These are phyloP conservation scores for Xestia ashworthii DNA, from an alignment of 2,888 invertebrate genomes.

Conservation along the genomic window DNA sequence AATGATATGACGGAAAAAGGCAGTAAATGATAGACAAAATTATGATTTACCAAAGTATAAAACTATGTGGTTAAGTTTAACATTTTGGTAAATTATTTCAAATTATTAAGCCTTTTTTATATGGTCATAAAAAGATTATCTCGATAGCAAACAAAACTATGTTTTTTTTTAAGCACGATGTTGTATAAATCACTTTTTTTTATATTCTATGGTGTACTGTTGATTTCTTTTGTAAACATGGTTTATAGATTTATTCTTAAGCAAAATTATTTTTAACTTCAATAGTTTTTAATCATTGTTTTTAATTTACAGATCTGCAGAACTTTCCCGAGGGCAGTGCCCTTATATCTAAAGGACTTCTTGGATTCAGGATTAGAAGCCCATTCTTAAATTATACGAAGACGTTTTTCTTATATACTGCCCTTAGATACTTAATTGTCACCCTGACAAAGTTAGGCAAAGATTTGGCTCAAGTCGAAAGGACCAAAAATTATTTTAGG, in stretches of 20 bases:
- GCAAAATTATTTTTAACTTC: too few species aligned
- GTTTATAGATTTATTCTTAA: neutral
- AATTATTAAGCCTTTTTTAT: neutral
- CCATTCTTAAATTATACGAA: constrained; percentile 72
- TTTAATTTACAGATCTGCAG: constrained; percentile 87
- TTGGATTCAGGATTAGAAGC: constrained; percentile 92
- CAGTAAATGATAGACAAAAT: too few species aligned
- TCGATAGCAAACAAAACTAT: neutral
- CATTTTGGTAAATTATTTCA: neutral
- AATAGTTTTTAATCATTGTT: neutral
- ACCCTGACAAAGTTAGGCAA: constrained; percentile 22
- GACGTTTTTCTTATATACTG: neutral
- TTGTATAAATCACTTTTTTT: neutral
- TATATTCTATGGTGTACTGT: neutral
- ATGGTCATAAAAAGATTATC: neutral
- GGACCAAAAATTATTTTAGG: constrained; percentile 51
- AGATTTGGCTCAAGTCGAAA: constrained; percentile 34
- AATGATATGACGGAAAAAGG: too few species aligned
- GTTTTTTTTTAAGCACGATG: neutral
- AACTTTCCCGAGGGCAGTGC: constrained; percentile 89
- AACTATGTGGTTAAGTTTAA: too few species aligned
- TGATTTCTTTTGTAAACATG: neutral
- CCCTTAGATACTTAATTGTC: neutral
- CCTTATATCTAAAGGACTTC: constrained; percentile 91
- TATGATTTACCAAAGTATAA: too few species aligned